These are phyloP conservation scores for Phthorimaea operculella DNA, from an alignment of 1,140 invertebrate species.

Conservation along the genomic window DNA sequence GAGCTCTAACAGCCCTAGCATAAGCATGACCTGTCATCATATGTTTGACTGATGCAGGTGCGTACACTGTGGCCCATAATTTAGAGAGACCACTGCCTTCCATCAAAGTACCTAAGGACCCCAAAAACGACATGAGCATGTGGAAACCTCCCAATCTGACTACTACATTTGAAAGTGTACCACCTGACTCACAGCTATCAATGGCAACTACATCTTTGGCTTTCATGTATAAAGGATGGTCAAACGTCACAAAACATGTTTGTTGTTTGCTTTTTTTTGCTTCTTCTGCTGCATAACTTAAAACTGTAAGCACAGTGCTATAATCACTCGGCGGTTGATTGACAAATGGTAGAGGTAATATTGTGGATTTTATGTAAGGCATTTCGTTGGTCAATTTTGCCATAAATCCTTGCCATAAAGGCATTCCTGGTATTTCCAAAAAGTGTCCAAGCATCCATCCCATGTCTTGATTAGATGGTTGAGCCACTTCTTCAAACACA, in stretches of 20 bases:
- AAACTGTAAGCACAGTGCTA: too few species aligned
- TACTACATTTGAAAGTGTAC: slow-evolving; percentile 27
- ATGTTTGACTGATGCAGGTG: slow-evolving; percentile 42
- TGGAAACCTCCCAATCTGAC: slow-evolving; percentile 48
- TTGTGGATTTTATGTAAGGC: too few species aligned
- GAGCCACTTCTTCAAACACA: too few species aligned
- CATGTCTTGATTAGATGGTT: too few species aligned
- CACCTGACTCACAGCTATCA: slow-evolving; percentile 18
- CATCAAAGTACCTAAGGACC: slow-evolving; percentile 50
- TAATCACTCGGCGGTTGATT: too few species aligned
- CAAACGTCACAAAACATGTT: slow-evolving; percentile 40
- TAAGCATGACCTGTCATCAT: slow-evolving; percentile 40
- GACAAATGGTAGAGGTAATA: too few species aligned
- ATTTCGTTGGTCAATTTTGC: too few species aligned
- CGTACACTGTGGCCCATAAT: slow-evolving; percentile 36
- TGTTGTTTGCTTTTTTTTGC: too few species aligned
- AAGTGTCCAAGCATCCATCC: too few species aligned
- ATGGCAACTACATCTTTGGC: slow-evolving; percentile 51
- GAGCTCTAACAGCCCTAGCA: slow-evolving; percentile 32
- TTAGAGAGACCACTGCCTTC: slow-evolving; percentile 49
- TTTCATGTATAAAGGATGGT: slow-evolving; percentile 57
- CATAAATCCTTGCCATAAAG: too few species aligned
- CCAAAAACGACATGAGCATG: slow-evolving; percentile 52
- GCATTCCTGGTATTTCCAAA: too few species aligned
- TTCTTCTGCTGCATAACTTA: too few species aligned